phyloP scores from a whole-genome alignment of 1,140 invertebrate genomes.

The Cotesia typhae region DNA sequence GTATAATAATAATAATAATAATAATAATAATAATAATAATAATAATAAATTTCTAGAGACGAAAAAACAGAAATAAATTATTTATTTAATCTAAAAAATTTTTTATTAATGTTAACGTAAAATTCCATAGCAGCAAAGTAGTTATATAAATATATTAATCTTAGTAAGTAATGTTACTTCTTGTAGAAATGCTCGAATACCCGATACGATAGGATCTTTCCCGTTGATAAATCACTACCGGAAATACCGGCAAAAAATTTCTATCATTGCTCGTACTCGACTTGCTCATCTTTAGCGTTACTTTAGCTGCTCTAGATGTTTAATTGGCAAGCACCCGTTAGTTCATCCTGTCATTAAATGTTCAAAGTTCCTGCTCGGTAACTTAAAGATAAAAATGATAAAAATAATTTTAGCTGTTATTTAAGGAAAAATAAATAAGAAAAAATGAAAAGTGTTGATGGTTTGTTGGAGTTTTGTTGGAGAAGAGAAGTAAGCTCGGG shows the following conservation, averaged over 20 bases:
- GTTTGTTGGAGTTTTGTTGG: not conserved
- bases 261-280: conserved; percentile 44
- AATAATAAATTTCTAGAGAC: too few species aligned
- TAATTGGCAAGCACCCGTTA: conserved; percentile 51
- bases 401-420: too few species aligned
- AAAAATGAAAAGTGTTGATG: not conserved
- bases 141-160: not conserved
- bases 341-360: not conserved
- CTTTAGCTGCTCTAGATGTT: conserved; percentile 53
- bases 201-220: conserved; percentile 63
- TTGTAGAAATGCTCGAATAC: conserved; percentile 38
- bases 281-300: too few species aligned
- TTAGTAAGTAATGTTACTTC: conserved; percentile 36
- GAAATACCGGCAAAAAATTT: conserved; percentile 61
- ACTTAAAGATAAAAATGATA: too few species aligned
- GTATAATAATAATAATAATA: too few species aligned
- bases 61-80: not conserved
- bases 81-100: too few species aligned
- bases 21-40: too few species aligned
- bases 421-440: not conserved
- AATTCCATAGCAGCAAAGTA: too few species aligned
- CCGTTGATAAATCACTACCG: conserved; percentile 65
- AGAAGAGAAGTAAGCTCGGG: conserved; percentile 12
- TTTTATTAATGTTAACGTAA: too few species aligned
- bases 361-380: not conserved